These are phyloP conservation scores for Zosterops lateralis DNA, from an alignment of 2,113 vertebrate genomes.

Conservation along the genomic window DNA sequence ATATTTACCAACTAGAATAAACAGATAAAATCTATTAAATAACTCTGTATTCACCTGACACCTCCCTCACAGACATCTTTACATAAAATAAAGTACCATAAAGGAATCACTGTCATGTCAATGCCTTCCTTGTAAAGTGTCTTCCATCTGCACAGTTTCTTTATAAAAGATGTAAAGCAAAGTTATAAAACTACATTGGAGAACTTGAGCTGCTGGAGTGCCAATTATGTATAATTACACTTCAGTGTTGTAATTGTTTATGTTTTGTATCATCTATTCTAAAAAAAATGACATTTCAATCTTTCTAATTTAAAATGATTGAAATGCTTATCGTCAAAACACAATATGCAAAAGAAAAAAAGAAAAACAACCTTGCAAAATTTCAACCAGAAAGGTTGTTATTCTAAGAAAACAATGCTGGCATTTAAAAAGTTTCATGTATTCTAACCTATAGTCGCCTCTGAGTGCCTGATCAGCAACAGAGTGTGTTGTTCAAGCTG, in stretches of 20 bases:
- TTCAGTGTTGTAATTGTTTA: background rate
- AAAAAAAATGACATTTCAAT: background rate
- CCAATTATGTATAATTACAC: background rate
- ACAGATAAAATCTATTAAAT: background rate
- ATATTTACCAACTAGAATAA: background rate
- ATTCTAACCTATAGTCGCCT: background rate
- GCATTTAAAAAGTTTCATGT: background rate
- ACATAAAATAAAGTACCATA: background rate
- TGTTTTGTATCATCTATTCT: background rate
- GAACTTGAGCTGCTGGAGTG: background rate
- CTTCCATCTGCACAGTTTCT: background rate
- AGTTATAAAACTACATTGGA: background rate
- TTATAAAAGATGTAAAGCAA: background rate
- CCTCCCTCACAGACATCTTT: background rate
- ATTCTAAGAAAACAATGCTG: background rate
- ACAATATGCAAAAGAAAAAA: background rate
- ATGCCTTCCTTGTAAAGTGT: background rate
- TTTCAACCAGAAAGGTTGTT: background rate
- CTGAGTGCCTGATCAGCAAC: background rate
- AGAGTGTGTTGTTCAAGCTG: background rate
- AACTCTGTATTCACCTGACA: background rate
- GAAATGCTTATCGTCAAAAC: background rate
- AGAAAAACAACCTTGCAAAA: background rate
- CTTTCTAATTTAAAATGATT: background rate
- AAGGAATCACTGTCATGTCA: background rate